Evolutionary conservation across 2,888 invertebrate species (phyloP), one percentile per base, ranked within the genome.

Genomic region (Andrena chrysosceles): DNA sequence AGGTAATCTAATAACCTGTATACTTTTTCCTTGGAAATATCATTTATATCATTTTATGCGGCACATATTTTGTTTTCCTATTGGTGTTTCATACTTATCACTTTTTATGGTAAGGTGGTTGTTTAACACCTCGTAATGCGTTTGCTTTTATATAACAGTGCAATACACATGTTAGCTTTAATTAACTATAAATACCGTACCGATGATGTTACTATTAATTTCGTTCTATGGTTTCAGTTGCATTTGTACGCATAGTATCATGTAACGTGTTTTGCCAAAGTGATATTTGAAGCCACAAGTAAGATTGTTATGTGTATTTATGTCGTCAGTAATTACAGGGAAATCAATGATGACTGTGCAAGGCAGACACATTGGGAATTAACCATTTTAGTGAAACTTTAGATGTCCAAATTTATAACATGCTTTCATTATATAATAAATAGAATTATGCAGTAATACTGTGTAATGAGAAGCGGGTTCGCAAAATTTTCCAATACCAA

Each of bases 251-350:
- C 16, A 29, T 13, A 35, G 56, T 48, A 23, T 31, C 56, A 26
- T 3, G 56, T 67, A 66, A 66, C 20, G 6, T 1, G 48, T 66
- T 66, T 67, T 29, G 20, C 13, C 23, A 59, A 48, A 31, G 10
- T 48, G 59, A 48, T 42, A 48, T 59, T 74, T 33, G 23, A 67
- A 48, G 16, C 42, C 20, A 0, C n/a, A 26, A 42, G 31, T 64
- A 29, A 26, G 64, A 54, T n/a, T 23, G 29, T 64, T 31, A 56
- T 35, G 7, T 26, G 10, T 20, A 35, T 20, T 23, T 67, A 67
- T n/a, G 2, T 13, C 4, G 26, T 10, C n/a, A 31, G 2, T 20
- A 54, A 20, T 68, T 68, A 23, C n/a, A 23, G 31, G 8, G 4
- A 23, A 26, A 68, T 1, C 10, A 23, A 23, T 10, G 16, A 23